Conservation (phyloP, 2,113 vertebrate genomes). For the Cephalopholis sonnerati region DNA sequence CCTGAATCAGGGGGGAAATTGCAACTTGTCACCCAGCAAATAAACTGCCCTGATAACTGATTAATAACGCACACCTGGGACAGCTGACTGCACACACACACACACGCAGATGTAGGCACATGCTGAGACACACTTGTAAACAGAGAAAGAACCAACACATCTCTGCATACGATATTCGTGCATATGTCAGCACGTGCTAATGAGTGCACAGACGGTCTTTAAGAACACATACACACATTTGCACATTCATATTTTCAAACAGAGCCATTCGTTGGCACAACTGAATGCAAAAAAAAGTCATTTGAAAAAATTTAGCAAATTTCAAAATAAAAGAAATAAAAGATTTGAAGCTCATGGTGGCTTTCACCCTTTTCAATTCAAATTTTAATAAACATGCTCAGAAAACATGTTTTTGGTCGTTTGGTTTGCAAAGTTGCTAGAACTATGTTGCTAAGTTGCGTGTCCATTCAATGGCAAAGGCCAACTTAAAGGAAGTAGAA, state of each 20-base stretch:
- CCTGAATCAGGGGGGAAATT: constrained; percentile 98
- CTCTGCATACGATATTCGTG: background rate
- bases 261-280: background rate
- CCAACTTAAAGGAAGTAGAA: no score
- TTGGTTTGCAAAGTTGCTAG: background rate
- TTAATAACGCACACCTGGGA: constrained; percentile 99
- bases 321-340: background rate
- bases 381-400: background rate
- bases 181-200: constrained; percentile 1
- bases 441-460: no score
- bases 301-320: background rate
- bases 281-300: background rate
- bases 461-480: no score
- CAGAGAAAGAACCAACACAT: constrained; percentile 44
- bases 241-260: constrained; percentile 10
- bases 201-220: background rate
- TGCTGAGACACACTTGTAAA: constrained; percentile 55
- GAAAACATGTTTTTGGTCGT: background rate
- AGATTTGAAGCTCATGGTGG: background rate
- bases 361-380: background rate
- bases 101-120: constrained; percentile 47
- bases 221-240: background rate
- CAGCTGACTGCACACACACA: constrained; percentile 85
- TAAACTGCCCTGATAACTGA: constrained; percentile 98
- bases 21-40: constrained; percentile 99